Base-by-base conservation (phyloP, 2,888 invertebrate genomes). In the Amaurobius ferox region DNA sequence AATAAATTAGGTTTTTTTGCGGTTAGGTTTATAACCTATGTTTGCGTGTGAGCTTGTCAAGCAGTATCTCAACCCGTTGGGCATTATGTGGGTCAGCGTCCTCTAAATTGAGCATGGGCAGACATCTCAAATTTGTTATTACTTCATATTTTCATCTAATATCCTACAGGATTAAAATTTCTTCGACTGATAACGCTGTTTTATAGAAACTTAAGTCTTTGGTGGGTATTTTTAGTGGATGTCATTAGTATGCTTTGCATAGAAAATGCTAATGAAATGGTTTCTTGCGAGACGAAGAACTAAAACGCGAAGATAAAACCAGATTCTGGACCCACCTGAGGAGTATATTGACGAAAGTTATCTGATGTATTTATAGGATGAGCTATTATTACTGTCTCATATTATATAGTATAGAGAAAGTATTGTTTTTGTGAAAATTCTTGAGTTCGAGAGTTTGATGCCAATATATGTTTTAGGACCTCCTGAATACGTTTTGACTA, bases 1-100 rank as follows among this genome's bases (percentile, higher is more conserved):
- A 79, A 79, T 79, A 79, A 79, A 79, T 79, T 72, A 72, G n/a
- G n/a, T 66, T 72, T 71, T 79, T 67, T 71, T 9, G 26, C 66
- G 30, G 55, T 64, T 64, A 30, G n/a, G 64, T 30, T 29, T 72
- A 71, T 39, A 67, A 73, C 44, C 73, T 48, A 16, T 55, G 73
- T 67, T 61, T 29, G 44, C 44, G 48, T 28, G 64, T 71, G 44
- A 64, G 48, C 26, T 6, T 71, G 35, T 26, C 39, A 55, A 62
- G 39, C 35, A 29, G 64, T n/a, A 44, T 48, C 35, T 67, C 23
- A 73, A 79, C 64, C 79, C 79, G 48, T 72, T 64, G 32, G 72
- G 79, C 72, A 32, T 68, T 61, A 70, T 29, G 35, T 71, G 44
- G 79, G 79, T 72, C 79, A 64, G 23, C 66, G 79, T 23, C 72